Evolutionary conservation across 2,888 invertebrate species (phyloP).

Genomic region (Lasiommata megera): DNA sequence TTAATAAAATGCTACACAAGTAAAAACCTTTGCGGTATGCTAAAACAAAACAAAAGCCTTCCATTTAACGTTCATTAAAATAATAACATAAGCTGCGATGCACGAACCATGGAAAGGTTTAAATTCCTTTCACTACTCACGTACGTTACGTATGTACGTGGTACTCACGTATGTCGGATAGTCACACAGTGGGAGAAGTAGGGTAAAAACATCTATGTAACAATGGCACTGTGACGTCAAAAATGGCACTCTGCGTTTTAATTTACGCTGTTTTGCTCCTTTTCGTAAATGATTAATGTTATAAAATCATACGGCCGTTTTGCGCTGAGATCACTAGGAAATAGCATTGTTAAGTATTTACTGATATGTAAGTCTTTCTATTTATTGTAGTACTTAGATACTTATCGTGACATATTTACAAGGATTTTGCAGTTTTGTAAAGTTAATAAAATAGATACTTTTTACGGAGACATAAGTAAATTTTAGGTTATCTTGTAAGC

Average conservation of each 20-base stretch:
- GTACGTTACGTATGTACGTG: no score
- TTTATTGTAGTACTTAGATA: conserved; percentile 80
- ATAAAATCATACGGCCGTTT: no score
- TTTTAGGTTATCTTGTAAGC: conserved; percentile 70
- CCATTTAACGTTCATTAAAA: not conserved
- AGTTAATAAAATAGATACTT: conserved; percentile 54
- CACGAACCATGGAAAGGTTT: not conserved
- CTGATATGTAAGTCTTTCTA: conserved; percentile 77
- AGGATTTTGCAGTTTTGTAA: conserved; percentile 66
- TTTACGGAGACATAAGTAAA: conserved; percentile 72
- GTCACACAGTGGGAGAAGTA: not conserved
- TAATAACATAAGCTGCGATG: not conserved
- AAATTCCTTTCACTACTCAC: not conserved
- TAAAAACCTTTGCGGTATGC: not conserved
- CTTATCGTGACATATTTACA: conserved; percentile 71
- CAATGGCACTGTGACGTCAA: no score
- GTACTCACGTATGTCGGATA: not conserved
- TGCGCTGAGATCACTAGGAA: no score
- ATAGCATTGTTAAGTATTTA: no score
- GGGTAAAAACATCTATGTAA: not conserved
- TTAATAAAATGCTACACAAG: no score
- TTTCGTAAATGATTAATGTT: no score
- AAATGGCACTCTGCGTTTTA: no score
- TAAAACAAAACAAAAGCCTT: not conserved
- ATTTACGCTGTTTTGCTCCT: no score